Evolutionary conservation across 2,797 vertebrate genomes (phyloP).

Genomic region (Euthynnus affinis): DNA sequence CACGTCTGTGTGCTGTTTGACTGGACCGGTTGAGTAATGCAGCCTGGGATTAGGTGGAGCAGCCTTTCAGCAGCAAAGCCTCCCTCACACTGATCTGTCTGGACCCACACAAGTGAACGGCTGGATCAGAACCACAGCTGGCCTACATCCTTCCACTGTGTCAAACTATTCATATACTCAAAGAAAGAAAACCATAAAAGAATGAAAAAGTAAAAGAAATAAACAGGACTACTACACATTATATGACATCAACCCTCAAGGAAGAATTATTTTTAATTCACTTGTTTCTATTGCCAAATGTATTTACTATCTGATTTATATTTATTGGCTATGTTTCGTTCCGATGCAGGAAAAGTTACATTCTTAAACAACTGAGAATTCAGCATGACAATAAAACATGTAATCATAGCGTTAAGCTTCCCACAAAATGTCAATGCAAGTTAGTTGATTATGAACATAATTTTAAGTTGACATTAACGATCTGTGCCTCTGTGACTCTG

Average conservation of each 20-base stretch:
- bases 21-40: constrained; percentile 85
- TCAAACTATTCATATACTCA: constrained; percentile 42
- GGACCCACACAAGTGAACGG: constrained; percentile 74
- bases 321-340: constrained; percentile 35
- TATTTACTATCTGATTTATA: constrained; percentile 30
- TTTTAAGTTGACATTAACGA: constrained; percentile 35
- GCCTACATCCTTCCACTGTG: constrained; percentile 61
- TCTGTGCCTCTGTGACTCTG: constrained; percentile 24
- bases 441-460: constrained; percentile 3
- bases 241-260: neutral
- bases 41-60: constrained; percentile 88
- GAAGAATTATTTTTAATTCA: neutral
- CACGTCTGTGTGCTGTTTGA: constrained; percentile 77
- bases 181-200: neutral
- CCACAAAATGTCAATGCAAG: constrained; percentile 21
- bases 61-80: constrained; percentile 81
- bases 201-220: neutral
- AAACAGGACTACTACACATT: constrained; percentile 21
- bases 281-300: constrained; percentile 4
- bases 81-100: constrained; percentile 81
- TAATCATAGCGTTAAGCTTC: constrained; percentile 12
- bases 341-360: constrained; percentile 13
- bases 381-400: constrained; percentile 20
- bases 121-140: constrained; percentile 81
- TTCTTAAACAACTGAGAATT: constrained; percentile 13